Conservation (phyloP, 1,140 invertebrate species). For the Bombus waltoni region DNA sequence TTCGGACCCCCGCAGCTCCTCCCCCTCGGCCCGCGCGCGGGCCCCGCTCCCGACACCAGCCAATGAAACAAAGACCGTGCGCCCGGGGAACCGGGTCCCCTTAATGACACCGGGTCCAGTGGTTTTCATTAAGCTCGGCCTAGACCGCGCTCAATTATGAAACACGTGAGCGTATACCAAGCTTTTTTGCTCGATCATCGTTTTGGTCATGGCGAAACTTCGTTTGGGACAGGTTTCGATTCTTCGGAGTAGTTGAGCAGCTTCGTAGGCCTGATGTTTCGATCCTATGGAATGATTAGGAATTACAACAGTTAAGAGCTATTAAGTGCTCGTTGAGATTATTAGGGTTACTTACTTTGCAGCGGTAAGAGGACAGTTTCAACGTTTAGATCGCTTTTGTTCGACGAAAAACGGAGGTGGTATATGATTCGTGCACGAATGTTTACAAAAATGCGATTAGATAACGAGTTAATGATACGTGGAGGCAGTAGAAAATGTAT, state of each 20-base stretch:
- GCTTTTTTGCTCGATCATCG: not conserved
- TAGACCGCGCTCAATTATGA: slow-evolving; percentile 14
- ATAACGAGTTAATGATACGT: too few species aligned
- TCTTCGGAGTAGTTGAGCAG: not conserved
- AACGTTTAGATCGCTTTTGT: too few species aligned
- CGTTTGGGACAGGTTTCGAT: not conserved
- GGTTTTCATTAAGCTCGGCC: slow-evolving; percentile 70
- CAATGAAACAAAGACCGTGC: slow-evolving; percentile 77
- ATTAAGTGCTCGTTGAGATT: too few species aligned
- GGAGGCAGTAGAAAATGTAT: too few species aligned
- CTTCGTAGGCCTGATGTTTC: too few species aligned
- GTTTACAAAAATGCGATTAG: too few species aligned
- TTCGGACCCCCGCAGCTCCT: slow-evolving; percentile 82
- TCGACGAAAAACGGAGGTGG: too few species aligned
- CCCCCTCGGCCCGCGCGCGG: slow-evolving; percentile 44
- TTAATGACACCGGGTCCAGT: slow-evolving; percentile 74
- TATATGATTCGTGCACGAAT: too few species aligned
- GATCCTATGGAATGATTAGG: not conserved
- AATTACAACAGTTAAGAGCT: not conserved
- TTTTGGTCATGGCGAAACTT: not conserved
- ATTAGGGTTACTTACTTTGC: too few species aligned
- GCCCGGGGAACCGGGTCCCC: slow-evolving; percentile 57
- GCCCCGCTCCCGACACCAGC: slow-evolving; percentile 62
- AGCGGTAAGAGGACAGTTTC: too few species aligned
- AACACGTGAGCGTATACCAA: not conserved